Evolutionary conservation across 1,140 invertebrate genomes (phyloP), one percentile per base, ranked within the genome.

Genomic region (Lysiphlebus fabarum): DNA sequence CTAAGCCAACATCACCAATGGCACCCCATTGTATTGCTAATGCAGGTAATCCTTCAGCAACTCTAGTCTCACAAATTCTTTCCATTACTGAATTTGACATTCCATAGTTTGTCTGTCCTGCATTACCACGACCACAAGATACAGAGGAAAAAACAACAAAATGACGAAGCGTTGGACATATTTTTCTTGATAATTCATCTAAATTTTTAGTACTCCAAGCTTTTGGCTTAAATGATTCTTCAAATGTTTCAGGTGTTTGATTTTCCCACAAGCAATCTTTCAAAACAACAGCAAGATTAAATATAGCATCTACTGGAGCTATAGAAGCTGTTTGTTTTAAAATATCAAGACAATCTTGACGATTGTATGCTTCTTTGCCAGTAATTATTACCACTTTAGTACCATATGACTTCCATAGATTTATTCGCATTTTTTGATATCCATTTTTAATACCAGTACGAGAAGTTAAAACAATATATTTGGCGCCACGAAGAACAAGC

Each of bases 41-140:
- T 5, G 68, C 85, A 1, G 83, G 83, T 0, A 84, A 63, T 11
- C 82, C 80, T 10, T 82, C 77, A 11, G 61, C 59, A 5, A 65
- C 63, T 37, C 85, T 68, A 50, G 65, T 64, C 58, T 86, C 84
- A 58, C 83, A 85, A 9, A 86, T 79, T 49, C 82, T 74, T 65
- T 86, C 85, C 82, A 85, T 82, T 0, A 82, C 73, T 0, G 82
- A 83, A 57, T 86, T 86, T 0, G 82, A 77, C 77, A 84, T 81
- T 42, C 82, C 90, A 69, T 93, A 92, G 72, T 91, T 92, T 1
- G 85, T 83, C 69, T 92, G 90, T 2, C 90, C 90, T 51, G 82
- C 79, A 72, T 91, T 92, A 49, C 91, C 91, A 59, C 87, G 80
- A 6, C 90, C 90, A 72, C 87, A 89, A 48, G 84, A 84, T 5